Evolutionary conservation across 2,888 invertebrate species (phyloP), one percentile per base, ranked within the genome.

Genomic region (Drosophila mimica): DNA sequence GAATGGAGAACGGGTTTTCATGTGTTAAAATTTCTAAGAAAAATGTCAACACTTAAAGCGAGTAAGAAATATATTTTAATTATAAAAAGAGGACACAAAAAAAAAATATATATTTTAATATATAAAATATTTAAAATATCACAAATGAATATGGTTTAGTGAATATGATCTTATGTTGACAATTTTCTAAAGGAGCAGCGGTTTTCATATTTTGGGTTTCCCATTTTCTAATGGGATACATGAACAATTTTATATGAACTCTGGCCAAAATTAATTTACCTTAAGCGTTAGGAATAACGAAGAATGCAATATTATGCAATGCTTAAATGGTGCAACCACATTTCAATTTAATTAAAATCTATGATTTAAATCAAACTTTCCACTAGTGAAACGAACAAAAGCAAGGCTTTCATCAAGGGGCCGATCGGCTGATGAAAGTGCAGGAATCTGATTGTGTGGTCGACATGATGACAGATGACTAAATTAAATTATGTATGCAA

Each of bases 401-500:
- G 46, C 49, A 28, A 38, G 56, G 36, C 36, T 43, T 57, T 74
- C 76, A 69, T 68, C 68, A 70, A 31, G 36, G 28, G 36, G 13
- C n/a, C 9, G 17, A 25, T 15, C 46, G 38, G 36, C 48, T 56
- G 59, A 36, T 49, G 59, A 53, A 59, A 67, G 60, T 43, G 76
- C 80, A 76, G 70, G 30, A 36, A 28, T 65, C 66, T n/a, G 58
- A 46, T 63, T 62, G 70, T 70, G 31, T 48, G 57, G 36, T 33
- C 46, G 30, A 33, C 46, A 74, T 58, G 70, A 64, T 67, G 67
- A 69, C 59, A 70, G 46, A 70, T 70, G 64, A 67, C 70, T 70
- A 67, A 85, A 79, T 84, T 76, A 62, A 83, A 89, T 83, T 83
- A 83, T 81, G 69, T 77, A 74, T 81, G 89, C 81, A 70, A 64